A percentile compares a stretch with the other conserved stretches of the same genome.
Evolutionary conservation across 1,140 invertebrate species (phyloP).

Genomic region (Brachionus manjavacas): DNA sequence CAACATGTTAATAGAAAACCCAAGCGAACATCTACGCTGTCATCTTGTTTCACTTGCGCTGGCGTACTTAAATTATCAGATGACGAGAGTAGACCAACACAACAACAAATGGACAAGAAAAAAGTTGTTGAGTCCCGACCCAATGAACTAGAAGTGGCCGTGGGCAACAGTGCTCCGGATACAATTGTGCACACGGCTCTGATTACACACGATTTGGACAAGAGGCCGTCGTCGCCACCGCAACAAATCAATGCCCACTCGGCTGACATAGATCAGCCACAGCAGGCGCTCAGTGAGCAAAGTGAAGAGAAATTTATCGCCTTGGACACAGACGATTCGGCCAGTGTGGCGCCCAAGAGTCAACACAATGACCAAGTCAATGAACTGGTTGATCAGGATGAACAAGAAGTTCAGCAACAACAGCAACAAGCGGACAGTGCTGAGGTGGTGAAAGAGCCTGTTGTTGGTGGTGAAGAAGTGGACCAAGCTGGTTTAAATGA

Average conservation of each 20-base stretch:
- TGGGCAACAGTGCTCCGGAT: background rate
- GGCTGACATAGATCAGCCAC: too few species aligned
- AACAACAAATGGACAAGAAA: background rate
- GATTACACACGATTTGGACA: background rate
- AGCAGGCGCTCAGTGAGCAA: background rate
- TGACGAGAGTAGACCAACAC: constrained; percentile 9
- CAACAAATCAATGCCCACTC: too few species aligned
- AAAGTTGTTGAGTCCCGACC: background rate
- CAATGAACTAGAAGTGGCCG: background rate
- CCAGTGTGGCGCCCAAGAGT: background rate
- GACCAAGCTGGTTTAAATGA: background rate
- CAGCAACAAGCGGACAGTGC: background rate
- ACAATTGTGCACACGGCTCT: background rate
- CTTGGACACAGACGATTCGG: background rate
- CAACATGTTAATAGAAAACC: too few species aligned
- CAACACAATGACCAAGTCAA: background rate
- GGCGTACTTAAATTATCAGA: constrained; percentile 20
- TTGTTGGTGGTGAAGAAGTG: background rate
- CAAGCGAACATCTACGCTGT: background rate
- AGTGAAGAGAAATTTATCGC: background rate
- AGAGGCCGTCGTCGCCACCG: background rate
- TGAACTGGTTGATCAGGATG: background rate
- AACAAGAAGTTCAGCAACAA: background rate
- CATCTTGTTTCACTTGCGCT: constrained; percentile 30
- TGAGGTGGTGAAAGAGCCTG: background rate